Base-by-base conservation (phyloP, 2,888 invertebrate species). In the Macaria liturata region DNA sequence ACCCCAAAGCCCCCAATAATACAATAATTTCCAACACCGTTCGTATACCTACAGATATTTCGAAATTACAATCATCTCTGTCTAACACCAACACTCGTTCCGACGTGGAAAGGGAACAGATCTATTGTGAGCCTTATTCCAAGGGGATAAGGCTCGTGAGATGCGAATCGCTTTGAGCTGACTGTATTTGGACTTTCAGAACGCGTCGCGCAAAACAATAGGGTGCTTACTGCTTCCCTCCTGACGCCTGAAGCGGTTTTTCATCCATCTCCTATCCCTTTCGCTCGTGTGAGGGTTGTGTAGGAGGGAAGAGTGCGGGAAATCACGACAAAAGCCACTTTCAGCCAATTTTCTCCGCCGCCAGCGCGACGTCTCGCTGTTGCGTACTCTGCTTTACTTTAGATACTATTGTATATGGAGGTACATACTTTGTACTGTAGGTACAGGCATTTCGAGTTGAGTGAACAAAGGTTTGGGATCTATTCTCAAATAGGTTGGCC, bases 221-320 rank as follows among this genome's bases (percentile, higher is more conserved):
- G 91, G 90, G 88, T 83, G 86, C 86, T 87, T 81, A 84, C 78
- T 77, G 83, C 80, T 86, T 87, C 88, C 88, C 86, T 85, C 79
- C 76, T 76, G 74, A 76, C 76, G 88, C 88, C 86, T 85, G 83
- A 84, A 88, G 88, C 84, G 78, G 78, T 81, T 84, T 85, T 84
- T 80, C 83, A 80, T 80, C 69, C 64, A 69, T 73, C 65, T 60
- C 31, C 74, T 71, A 49, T 86, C 83, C 69, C 71, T 67, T 64
- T 86, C 74, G 50, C 72, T 67, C 78, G 58, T 54, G 62, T 57
- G 57, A 49, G 43, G 49, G 52, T 42, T 56, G 46, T 52, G 56
- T 63, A 61, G 66, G 83, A 67, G 81, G 42, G 76, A 87, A 66
- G 67, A 77, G 80, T 62, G 62, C 63, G 60, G 78, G 70, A 58